These are phyloP conservation scores for Netelia inedita DNA, from an alignment of 2,888 invertebrate genomes.

Conservation along the genomic window DNA sequence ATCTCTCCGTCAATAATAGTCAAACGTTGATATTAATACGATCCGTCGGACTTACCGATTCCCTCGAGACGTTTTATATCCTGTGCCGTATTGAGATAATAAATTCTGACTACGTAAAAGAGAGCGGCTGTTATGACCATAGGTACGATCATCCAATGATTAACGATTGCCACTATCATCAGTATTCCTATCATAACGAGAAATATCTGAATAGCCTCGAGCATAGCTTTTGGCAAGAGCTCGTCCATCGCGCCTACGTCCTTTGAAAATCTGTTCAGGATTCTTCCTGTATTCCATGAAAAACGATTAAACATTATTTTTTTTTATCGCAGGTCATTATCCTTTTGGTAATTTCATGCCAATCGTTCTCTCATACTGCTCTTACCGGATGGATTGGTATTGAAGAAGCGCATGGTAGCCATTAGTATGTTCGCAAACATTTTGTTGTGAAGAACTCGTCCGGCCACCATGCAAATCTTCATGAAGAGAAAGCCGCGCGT, in stretches of 20 bases:
- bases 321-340: neutral
- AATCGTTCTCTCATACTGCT: neutral
- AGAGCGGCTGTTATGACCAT: slow-evolving; percentile 87
- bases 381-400: slow-evolving; percentile 92
- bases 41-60: slow-evolving; percentile 82
- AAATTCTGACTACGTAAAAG: slow-evolving; percentile 88
- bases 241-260: slow-evolving; percentile 90
- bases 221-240: slow-evolving; percentile 86
- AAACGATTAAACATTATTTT: neutral
- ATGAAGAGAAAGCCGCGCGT: slow-evolving; percentile 90
- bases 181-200: slow-evolving; percentile 85
- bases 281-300: slow-evolving; percentile 83
- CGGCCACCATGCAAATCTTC: slow-evolving; percentile 91
- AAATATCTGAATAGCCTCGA: slow-evolving; percentile 86
- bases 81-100: slow-evolving; percentile 90
- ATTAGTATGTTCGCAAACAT: slow-evolving; percentile 93
- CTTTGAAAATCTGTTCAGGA: slow-evolving; percentile 92
- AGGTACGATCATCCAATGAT: slow-evolving; percentile 89
- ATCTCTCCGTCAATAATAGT: neutral
- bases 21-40: too few relatives aligned
- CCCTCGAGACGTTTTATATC: slow-evolving; percentile 89
- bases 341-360: neutral
- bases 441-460: slow-evolving; percentile 91
- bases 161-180: slow-evolving; percentile 86
- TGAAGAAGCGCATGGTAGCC: slow-evolving; percentile 94